phyloP scores from a whole-genome alignment of 2,888 invertebrate species.

The Drosophila stalkeri region DNA sequence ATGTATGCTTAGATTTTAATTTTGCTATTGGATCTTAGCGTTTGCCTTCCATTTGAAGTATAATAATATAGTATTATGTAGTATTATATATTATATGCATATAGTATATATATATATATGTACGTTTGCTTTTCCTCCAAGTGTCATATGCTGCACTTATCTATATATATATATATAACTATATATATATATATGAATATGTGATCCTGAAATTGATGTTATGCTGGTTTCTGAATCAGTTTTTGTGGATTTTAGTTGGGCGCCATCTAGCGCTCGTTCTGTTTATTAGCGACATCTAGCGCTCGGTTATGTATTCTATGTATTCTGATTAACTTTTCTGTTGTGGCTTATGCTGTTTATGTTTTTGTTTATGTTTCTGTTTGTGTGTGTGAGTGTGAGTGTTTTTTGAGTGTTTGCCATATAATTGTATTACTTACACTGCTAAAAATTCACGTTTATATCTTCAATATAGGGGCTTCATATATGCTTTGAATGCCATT shows the following conservation, averaged over 20 bases:
- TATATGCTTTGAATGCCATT: slow-evolving; percentile 55
- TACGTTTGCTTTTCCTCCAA: too few relatives aligned
- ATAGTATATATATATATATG: not conserved
- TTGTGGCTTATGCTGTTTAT: slow-evolving; percentile 31
- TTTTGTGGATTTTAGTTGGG: slow-evolving; percentile 33
- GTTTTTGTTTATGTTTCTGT: slow-evolving; percentile 23
- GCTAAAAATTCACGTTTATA: slow-evolving; percentile 80
- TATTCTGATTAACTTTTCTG: slow-evolving; percentile 22
- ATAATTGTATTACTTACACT: slow-evolving; percentile 74
- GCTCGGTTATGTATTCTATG: slow-evolving; percentile 10
- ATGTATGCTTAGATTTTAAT: slow-evolving; percentile 52
- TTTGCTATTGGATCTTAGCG: slow-evolving; percentile 54
- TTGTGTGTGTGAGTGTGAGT: slow-evolving; percentile 51
- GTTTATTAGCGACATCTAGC: slow-evolving; percentile 18
- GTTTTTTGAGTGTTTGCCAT: slow-evolving; percentile 13
- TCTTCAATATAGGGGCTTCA: slow-evolving; percentile 74
- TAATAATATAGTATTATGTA: slow-evolving; percentile 35
- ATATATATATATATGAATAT: slow-evolving; percentile 25
- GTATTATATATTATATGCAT: slow-evolving; percentile 22
- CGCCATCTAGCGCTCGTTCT: slow-evolving; percentile 4
- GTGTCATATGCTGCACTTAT: not conserved
- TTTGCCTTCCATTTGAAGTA: slow-evolving; percentile 40
- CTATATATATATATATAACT: slow-evolving; percentile 17
- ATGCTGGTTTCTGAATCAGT: slow-evolving; percentile 34
- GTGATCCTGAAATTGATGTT: slow-evolving; percentile 62